Evolutionary conservation across 2,113 vertebrate species (phyloP).

Genomic region (Pterocles gutturalis): DNA sequence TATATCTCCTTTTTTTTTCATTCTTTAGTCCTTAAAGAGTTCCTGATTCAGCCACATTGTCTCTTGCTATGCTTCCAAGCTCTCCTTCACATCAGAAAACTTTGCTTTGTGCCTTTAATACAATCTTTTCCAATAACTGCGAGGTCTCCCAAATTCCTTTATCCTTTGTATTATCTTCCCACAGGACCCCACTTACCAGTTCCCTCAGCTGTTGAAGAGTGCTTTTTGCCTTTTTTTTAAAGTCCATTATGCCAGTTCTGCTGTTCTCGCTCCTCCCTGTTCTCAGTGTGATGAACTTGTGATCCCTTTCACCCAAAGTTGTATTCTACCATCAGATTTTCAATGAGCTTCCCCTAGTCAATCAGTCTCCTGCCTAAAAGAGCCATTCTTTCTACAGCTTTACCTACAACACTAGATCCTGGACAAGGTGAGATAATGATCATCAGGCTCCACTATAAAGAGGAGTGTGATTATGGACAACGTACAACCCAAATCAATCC

Average conservation of each 20-base stretch:
- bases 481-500: not conserved
- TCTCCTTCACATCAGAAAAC: not conserved
- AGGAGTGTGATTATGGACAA: not conserved
- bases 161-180: conserved; percentile 17
- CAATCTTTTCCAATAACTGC: conserved; percentile 57
- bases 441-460: not conserved
- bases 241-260: conserved; percentile 58
- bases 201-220: conserved; percentile 30
- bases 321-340: not conserved
- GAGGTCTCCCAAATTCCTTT: conserved; percentile 40
- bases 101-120: conserved; percentile 38
- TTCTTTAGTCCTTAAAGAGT: conserved; percentile 30
- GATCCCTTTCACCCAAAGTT: not conserved
- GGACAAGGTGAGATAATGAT: not conserved
- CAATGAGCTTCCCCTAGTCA: not conserved
- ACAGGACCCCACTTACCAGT: conserved; percentile 20
- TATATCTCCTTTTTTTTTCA: not conserved
- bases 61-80: not conserved
- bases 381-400: not conserved
- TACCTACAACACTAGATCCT: not conserved
- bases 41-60: conserved; percentile 33
- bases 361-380: not conserved
- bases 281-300: not conserved
- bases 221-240: not conserved
- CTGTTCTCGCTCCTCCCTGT: conserved; percentile 9